These are phyloP conservation scores for Fulica atra DNA, from an alignment of 2,113 vertebrate species.

Conservation along the genomic window DNA sequence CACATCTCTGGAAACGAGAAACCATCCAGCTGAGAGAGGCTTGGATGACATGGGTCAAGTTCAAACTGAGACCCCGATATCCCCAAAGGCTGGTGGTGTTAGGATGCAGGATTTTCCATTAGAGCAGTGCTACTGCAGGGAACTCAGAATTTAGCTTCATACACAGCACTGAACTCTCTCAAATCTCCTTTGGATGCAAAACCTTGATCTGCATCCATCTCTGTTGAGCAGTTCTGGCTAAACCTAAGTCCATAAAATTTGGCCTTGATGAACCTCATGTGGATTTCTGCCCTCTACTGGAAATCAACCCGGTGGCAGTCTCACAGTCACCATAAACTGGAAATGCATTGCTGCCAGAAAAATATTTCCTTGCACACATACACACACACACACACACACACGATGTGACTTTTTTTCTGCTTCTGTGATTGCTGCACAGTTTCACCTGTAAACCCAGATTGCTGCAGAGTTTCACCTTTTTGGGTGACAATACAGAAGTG, in stretches of 20 bases:
- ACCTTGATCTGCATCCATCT: background rate
- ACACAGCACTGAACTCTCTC: background rate
- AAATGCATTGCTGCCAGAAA: background rate
- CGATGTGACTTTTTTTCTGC: background rate
- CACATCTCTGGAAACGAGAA: background rate
- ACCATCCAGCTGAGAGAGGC: background rate
- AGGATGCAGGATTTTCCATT: background rate
- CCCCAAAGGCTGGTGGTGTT: background rate
- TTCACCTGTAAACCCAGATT: background rate
- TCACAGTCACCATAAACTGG: background rate
- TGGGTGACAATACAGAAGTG: background rate
- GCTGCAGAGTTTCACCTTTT: background rate
- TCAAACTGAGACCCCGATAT: background rate
- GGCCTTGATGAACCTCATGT: background rate
- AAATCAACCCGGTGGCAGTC: background rate
- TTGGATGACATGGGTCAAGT: background rate
- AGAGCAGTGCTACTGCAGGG: background rate
- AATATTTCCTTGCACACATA: background rate
- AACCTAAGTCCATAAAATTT: background rate
- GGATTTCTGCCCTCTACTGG: background rate
- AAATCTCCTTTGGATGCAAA: background rate
- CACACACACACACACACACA: fast-evolving
- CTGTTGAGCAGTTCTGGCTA: background rate
- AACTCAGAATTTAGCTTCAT: background rate
- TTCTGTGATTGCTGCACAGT: background rate